Evolutionary conservation across 2,113 vertebrate species (phyloP).

Genomic region (Lagopus muta): DNA sequence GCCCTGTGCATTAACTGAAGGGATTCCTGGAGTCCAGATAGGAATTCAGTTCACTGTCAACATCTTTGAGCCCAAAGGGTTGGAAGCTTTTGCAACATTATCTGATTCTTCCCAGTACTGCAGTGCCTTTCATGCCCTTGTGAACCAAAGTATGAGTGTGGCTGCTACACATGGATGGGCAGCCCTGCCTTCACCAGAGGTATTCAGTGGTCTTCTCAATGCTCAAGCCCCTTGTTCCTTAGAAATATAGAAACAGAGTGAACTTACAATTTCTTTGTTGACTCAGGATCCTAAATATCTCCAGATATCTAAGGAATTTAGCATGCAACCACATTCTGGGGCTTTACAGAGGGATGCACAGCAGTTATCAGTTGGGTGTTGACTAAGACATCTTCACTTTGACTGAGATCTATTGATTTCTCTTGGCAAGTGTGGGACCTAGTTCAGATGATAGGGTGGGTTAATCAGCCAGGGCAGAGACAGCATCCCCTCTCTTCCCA

Average conservation of each 20-base stretch:
- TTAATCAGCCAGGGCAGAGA: not conserved
- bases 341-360: not conserved
- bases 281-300: not conserved
- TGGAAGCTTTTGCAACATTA: not conserved
- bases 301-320: not conserved
- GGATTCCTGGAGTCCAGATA: not conserved
- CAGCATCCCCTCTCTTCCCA: not conserved
- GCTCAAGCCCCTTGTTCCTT: not conserved
- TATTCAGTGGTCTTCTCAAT: not conserved
- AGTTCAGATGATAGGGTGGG: not conserved
- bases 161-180: not conserved
- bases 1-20: not conserved
- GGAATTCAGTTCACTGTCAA: not conserved
- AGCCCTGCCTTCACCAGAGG: not conserved
- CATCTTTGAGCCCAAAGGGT: not conserved
- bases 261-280: not conserved
- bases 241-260: not conserved
- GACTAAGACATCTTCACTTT: not conserved
- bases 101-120: not conserved
- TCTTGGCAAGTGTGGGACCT: not conserved
- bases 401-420: not conserved
- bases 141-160: fast-evolving
- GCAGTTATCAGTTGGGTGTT: fast-evolving
- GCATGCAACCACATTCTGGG: not conserved
- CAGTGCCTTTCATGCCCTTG: not conserved